phyloP scores from a whole-genome alignment of 2,113 vertebrate species.

The Asarcornis scutulata region DNA sequence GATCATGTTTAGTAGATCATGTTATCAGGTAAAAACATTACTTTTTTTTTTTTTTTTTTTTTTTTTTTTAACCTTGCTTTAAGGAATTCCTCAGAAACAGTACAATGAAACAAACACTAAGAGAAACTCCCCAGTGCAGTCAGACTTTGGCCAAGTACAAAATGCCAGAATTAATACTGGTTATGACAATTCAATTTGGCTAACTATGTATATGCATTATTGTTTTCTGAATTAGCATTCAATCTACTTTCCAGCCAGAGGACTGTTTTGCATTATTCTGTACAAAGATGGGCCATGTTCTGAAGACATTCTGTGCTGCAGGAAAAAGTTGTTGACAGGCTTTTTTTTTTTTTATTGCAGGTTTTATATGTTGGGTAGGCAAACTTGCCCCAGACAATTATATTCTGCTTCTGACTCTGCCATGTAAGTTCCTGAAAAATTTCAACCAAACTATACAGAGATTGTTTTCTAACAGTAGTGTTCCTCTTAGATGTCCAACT shows the following conservation, averaged over 20 bases:
- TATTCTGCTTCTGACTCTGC: not conserved
- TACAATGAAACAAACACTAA: not conserved
- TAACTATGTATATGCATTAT: not conserved
- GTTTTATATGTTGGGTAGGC: not conserved
- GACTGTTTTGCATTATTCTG: not conserved
- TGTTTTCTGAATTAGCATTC: not conserved
- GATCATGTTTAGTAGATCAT: not conserved
- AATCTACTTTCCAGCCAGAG: not conserved
- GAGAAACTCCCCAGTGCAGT: not conserved
- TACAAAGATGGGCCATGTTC: not conserved
- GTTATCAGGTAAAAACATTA: not conserved
- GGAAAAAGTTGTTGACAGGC: not conserved
- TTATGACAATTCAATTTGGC: not conserved
- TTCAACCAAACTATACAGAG: not conserved
- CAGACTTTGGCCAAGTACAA: not conserved
- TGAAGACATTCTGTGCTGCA: not conserved
- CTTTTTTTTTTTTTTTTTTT: not conserved
- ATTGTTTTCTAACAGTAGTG: not conserved
- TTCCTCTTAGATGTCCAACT: rapidly evolving
- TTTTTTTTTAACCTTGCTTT: not conserved
- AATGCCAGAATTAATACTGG: not conserved
- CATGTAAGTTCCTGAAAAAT: not conserved
- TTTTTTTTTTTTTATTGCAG: not conserved
- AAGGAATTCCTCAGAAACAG: not conserved
- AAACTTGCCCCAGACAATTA: not conserved